A percentile compares a stretch with the other conserved stretches of the same genome.
Evolutionary conservation across 1,140 invertebrate species (phyloP).

Genomic region (Philotrypesis tridentata): DNA sequence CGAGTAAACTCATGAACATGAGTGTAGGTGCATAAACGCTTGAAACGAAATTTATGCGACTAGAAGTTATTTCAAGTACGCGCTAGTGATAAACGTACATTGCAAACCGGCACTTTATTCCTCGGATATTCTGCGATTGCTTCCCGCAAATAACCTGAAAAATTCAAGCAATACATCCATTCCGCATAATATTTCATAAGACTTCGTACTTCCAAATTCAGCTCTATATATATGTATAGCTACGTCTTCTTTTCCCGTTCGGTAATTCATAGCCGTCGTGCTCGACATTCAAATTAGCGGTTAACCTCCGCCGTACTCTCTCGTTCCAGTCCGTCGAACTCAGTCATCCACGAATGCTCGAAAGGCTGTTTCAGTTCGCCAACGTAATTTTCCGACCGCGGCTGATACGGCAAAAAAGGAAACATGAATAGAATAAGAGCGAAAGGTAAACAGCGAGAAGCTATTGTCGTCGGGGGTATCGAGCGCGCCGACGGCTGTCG

Average conservation of each 20-base stretch:
- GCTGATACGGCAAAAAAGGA: background rate
- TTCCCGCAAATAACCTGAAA: too few species aligned
- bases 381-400: background rate
- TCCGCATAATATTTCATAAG: too few species aligned
- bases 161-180: too few species aligned
- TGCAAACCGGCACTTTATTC: too few species aligned
- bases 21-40: background rate
- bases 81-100: too few species aligned
- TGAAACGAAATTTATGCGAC: background rate
- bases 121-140: too few species aligned
- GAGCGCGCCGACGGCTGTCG: background rate
- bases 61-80: background rate
- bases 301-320: background rate
- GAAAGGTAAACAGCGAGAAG: background rate
- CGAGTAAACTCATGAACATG: background rate
- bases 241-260: background rate
- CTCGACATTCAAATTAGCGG: background rate
- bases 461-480: background rate
- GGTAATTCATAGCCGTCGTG: background rate
- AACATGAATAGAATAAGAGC: background rate
- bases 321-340: background rate
- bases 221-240: too few species aligned
- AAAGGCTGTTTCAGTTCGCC: background rate
- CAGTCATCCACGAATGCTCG: too few species aligned
- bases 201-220: background rate